phyloP scores from a whole-genome alignment of 2,113 vertebrate species.

The Chamaetylas fuelleborni region DNA sequence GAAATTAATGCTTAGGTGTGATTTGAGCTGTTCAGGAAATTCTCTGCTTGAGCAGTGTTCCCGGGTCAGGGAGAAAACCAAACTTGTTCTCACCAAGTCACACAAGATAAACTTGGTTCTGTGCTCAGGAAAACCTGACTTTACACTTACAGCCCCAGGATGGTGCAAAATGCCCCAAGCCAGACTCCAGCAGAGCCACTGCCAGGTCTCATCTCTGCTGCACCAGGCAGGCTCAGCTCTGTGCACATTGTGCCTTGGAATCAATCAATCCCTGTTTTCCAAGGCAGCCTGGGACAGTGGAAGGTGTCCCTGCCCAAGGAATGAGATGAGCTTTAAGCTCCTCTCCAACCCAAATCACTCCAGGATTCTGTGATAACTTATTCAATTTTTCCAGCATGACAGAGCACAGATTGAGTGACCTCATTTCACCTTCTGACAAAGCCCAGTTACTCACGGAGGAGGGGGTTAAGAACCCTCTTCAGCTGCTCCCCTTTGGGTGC shows the following conservation, averaged over 20 bases:
- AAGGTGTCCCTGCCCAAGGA: neutral
- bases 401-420: accelerated
- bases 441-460: conserved; percentile 83
- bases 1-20: neutral
- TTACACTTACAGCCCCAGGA: neutral
- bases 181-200: neutral
- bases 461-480: conserved; percentile 90
- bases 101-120: neutral
- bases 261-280: neutral
- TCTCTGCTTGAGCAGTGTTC: neutral
- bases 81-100: neutral
- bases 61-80: neutral
- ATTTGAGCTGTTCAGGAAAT: neutral
- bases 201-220: neutral
- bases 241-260: neutral
- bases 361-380: neutral
- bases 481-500: conserved; percentile 86
- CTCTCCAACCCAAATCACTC: neutral
- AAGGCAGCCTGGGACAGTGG: too few species aligned
- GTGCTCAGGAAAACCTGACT: neutral
- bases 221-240: neutral
- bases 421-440: neutral
- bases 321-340: neutral
- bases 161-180: neutral
- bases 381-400: neutral